Percentiles rank a stretch among this genome's conserved stretches.
phyloP scores from a whole-genome alignment of 2,113 vertebrate genomes.

The Silurus glanis region DNA sequence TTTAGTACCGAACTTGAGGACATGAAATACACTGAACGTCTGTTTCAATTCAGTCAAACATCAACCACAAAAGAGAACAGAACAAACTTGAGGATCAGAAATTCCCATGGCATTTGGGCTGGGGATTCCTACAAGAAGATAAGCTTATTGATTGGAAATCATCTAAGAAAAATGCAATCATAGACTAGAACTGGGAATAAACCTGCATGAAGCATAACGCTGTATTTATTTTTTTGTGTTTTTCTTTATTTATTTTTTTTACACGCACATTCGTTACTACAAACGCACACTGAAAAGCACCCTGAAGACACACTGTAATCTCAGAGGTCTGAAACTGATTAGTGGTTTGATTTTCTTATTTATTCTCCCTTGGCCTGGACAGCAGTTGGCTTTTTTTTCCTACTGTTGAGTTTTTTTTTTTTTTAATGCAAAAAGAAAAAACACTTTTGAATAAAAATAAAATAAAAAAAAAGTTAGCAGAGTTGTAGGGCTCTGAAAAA shows the following conservation, averaged over 20 bases:
- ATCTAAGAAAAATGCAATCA: conserved; percentile 10
- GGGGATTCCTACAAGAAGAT: conserved; percentile 5
- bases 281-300: conserved; percentile 45
- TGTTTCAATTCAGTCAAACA: conserved; percentile 57
- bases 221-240: too few species aligned
- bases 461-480: conserved; percentile 41
- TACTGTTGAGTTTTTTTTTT: conserved; percentile 42
- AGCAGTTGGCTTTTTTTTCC: conserved; percentile 55
- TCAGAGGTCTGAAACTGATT: conserved; percentile 40
- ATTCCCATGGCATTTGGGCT: conserved; percentile 20
- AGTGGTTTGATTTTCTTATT: conserved; percentile 45
- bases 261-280: conserved; percentile 43
- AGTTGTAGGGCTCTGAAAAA: conserved; percentile 46
- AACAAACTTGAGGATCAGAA: conserved; percentile 59
- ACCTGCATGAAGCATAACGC: not conserved
- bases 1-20: conserved; percentile 64
- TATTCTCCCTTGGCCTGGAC: conserved; percentile 44
- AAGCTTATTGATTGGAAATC: conserved; percentile 11
- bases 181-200: not conserved
- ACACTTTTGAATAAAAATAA: conserved; percentile 21
- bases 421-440: conserved; percentile 19
- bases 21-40: conserved; percentile 28
- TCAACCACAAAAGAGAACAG: conserved; percentile 62
- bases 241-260: not conserved
- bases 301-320: conserved; percentile 43